phyloP scores from a whole-genome alignment of 2,888 invertebrate genomes.

The Crematogaster levior region DNA sequence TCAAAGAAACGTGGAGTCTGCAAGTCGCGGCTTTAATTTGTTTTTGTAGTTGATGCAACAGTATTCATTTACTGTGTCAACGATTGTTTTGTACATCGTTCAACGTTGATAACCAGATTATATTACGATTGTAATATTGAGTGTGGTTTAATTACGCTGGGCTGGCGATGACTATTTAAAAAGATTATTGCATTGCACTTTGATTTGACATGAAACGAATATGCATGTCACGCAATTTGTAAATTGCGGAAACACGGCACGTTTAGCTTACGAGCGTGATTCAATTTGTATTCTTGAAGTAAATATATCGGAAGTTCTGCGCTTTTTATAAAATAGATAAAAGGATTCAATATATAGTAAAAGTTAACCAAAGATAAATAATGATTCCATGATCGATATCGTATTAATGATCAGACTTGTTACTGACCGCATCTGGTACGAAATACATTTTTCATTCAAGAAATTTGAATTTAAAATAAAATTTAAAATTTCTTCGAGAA shows the following conservation, averaged over 20 bases:
- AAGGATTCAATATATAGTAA: neutral
- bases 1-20: neutral
- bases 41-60: neutral
- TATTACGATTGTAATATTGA: constrained; percentile 10
- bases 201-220: constrained; percentile 12
- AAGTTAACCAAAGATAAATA: neutral
- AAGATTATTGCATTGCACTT: constrained; percentile 11
- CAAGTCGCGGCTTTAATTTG: neutral
- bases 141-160: neutral
- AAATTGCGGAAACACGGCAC: constrained; percentile 8
- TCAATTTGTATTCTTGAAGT: constrained; percentile 17
- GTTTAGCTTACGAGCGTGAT: constrained; percentile 14
- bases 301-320: constrained; percentile 1
- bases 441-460: neutral
- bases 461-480: neutral
- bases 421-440: too few relatives aligned
- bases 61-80: neutral
- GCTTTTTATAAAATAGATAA: constrained; percentile 1
- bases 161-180: constrained; percentile 9
- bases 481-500: neutral
- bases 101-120: neutral
- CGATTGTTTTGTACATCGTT: neutral
- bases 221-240: constrained; percentile 16
- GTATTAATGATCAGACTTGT: neutral
- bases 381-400: neutral